A percentile compares a stretch with the other conserved stretches of the same genome.
Evolutionary conservation across 2,113 vertebrate genomes (phyloP).

Genomic region (Sapajus apella): DNA sequence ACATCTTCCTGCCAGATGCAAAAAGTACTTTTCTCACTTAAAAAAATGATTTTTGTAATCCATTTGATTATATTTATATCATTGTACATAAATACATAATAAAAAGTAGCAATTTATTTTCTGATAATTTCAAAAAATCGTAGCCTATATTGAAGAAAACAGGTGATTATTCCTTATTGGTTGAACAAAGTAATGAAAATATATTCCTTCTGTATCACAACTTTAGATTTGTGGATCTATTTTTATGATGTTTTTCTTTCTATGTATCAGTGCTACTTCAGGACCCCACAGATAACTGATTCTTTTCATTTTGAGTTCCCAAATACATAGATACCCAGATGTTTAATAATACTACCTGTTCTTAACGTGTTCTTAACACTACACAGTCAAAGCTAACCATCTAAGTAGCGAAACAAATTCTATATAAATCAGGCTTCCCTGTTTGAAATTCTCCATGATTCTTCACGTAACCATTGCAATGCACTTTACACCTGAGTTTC

Average conservation of each 20-base stretch:
- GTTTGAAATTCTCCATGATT: background rate
- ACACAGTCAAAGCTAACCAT: background rate
- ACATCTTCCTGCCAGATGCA: background rate
- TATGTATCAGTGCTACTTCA: background rate
- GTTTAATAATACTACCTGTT: background rate
- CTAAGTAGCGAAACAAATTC: background rate
- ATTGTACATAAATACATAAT: background rate
- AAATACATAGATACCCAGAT: background rate
- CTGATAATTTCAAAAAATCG: background rate
- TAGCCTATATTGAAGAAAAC: background rate
- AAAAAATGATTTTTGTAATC: background rate
- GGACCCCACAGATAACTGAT: background rate
- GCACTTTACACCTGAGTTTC: background rate
- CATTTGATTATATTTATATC: background rate
- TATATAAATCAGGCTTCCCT: background rate
- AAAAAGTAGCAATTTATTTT: background rate
- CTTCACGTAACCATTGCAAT: background rate
- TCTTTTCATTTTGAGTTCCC: background rate
- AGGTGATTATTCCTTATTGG: background rate
- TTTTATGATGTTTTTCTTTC: background rate
- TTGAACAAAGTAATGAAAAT: background rate
- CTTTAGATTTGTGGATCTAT: background rate
- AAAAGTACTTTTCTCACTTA: background rate
- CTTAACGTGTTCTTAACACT: background rate
- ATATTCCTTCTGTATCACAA: background rate